phyloP scores from a whole-genome alignment of 2,113 vertebrate species.

The Bettongia penicillata region DNA sequence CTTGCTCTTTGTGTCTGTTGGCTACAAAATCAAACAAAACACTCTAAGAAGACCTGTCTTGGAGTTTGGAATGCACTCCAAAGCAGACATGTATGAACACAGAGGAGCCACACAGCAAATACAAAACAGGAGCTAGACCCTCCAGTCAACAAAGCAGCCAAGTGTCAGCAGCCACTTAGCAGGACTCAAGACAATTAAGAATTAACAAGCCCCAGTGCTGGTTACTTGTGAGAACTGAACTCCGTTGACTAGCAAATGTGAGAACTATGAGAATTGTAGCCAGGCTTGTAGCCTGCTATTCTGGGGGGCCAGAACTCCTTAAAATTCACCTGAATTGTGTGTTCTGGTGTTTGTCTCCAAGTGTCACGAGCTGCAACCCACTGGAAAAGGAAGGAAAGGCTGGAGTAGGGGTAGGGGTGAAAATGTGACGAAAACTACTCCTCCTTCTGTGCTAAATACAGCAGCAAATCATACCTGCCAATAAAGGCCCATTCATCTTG shows the following conservation, averaged over 20 bases:
- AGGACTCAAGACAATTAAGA: not conserved
- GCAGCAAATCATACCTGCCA: constrained; percentile 9
- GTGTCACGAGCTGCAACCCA: not conserved
- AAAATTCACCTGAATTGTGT: not conserved
- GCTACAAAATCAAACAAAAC: not conserved
- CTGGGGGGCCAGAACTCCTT: not conserved
- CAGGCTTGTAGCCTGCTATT: not conserved
- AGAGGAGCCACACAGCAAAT: not conserved
- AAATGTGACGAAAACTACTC: not conserved
- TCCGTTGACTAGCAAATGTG: not conserved
- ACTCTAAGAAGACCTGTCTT: not conserved
- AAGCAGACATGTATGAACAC: not conserved
- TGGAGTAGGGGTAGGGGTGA: not conserved
- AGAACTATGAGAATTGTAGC: not conserved
- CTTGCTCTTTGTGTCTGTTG: not conserved
- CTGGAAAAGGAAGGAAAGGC: not conserved
- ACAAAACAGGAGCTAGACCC: not conserved
- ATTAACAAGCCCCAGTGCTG: not conserved
- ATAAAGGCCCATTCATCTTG: constrained; percentile 5
- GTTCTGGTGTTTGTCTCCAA: not conserved
- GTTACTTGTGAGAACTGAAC: not conserved
- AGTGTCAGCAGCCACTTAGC: not conserved
- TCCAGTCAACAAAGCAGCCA: not conserved
- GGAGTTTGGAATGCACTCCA: not conserved
- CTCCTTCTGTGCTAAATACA: not conserved